A percentile compares a stretch with the other conserved stretches of the same genome.
phyloP scores from a whole-genome alignment of 2,113 vertebrate genomes.

The Pluvialis apricaria region DNA sequence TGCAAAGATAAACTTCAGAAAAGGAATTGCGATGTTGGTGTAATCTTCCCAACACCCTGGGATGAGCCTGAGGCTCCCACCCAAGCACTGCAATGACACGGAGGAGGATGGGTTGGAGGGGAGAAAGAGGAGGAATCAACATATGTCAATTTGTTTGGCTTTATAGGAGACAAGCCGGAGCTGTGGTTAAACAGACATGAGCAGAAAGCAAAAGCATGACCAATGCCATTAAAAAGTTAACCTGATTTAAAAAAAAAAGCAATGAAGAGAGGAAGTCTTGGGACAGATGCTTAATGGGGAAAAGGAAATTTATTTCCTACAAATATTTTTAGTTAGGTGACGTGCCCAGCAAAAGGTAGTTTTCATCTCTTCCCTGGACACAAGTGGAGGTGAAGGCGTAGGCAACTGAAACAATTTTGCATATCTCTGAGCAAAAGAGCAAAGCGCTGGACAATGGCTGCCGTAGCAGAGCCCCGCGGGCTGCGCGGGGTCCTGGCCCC shows the following conservation, averaged over 20 bases:
- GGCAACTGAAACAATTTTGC: background rate
- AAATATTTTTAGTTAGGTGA: background rate
- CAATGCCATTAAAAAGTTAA: background rate
- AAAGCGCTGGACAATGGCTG: background rate
- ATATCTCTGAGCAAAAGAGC: background rate
- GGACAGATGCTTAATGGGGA: background rate
- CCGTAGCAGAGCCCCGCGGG: rapidly evolving
- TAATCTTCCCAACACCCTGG: background rate
- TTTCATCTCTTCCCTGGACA: background rate
- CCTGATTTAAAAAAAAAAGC: background rate
- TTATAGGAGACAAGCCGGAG: background rate
- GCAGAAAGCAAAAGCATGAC: background rate
- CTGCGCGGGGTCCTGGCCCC: background rate
- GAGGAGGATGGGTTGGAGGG: background rate
- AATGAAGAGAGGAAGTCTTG: background rate
- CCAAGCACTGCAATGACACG: background rate
- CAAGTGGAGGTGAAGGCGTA: background rate
- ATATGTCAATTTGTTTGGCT: background rate
- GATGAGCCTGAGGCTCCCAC: background rate
- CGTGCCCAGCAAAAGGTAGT: background rate
- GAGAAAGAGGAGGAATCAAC: background rate
- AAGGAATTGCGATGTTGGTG: background rate
- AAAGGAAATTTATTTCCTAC: background rate
- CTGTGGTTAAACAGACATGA: background rate
- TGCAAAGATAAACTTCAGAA: background rate